phyloP scores from a whole-genome alignment of 2,113 vertebrate species.

The cattle (Bos taurus) region DNA sequence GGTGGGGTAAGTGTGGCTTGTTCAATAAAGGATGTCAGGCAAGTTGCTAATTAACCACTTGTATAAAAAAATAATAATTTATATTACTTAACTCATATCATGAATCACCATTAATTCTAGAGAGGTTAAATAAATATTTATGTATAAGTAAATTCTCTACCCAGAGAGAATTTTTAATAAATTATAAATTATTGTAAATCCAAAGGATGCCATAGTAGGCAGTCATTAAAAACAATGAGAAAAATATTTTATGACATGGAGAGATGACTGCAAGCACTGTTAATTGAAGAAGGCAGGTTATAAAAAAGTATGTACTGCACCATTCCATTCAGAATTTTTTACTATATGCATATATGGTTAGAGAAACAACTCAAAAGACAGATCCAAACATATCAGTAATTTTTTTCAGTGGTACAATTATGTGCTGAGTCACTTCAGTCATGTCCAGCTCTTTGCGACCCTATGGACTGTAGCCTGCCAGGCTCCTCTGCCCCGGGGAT shows the following conservation, averaged over 20 bases:
- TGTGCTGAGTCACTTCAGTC: background rate
- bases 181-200: background rate
- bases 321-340: background rate
- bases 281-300: background rate
- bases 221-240: slow-evolving; percentile 6
- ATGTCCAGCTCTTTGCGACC: background rate
- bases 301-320: background rate
- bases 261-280: background rate
- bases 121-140: background rate
- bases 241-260: background rate
- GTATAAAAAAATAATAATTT: background rate
- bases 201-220: background rate
- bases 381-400: background rate
- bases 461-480: background rate
- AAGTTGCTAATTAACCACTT: background rate
- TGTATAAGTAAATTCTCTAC: background rate
- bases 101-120: background rate
- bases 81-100: background rate
- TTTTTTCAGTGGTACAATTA: background rate
- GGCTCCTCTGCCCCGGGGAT: background rate
- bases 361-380: background rate
- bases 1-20: background rate
- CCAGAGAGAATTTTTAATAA: background rate
- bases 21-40: background rate
- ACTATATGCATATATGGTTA: background rate